phyloP scores from a whole-genome alignment of 2,113 vertebrate genomes.

The Neolamprologus devosi region DNA sequence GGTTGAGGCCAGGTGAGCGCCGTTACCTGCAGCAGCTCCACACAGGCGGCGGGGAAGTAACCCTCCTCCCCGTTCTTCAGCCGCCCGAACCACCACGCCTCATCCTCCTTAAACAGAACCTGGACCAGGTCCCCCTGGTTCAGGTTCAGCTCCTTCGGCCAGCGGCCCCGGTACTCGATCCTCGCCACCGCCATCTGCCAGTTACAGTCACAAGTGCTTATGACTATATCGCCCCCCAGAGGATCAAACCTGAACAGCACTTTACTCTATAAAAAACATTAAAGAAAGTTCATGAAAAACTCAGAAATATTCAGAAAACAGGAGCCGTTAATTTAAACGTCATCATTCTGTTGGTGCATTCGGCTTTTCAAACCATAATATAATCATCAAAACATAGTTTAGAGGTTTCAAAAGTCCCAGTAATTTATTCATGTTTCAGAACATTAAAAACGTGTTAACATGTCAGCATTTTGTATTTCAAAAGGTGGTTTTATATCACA shows the following conservation, averaged over 20 bases:
- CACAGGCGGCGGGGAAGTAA: not conserved
- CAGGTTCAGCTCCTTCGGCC: constrained; percentile 64
- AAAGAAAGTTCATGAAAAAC: not conserved
- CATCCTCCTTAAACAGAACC: constrained; percentile 43
- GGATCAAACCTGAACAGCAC: not conserved
- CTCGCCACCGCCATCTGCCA: constrained; percentile 55
- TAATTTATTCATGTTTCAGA: not conserved
- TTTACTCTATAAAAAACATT: not conserved
- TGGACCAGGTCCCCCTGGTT: constrained; percentile 61
- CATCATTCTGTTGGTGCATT: not conserved
- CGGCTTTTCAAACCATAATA: not conserved
- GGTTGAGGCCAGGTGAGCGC: not conserved
- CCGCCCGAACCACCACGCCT: constrained; percentile 39
- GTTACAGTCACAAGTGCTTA: not conserved
- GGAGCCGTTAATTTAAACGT: not conserved
- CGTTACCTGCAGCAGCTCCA: constrained; percentile 24
- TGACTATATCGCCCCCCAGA: not conserved
- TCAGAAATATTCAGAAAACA: not conserved
- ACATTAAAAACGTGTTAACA: not conserved
- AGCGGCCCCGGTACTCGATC: constrained; percentile 18
- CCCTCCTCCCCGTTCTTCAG: constrained; percentile 1
- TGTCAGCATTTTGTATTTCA: not conserved
- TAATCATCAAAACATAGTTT: not conserved
- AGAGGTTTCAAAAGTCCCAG: not conserved
- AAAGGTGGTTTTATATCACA: not conserved